phyloP scores from a whole-genome alignment of 2,888 invertebrate species.

The Cylindroiulus punctatus region DNA sequence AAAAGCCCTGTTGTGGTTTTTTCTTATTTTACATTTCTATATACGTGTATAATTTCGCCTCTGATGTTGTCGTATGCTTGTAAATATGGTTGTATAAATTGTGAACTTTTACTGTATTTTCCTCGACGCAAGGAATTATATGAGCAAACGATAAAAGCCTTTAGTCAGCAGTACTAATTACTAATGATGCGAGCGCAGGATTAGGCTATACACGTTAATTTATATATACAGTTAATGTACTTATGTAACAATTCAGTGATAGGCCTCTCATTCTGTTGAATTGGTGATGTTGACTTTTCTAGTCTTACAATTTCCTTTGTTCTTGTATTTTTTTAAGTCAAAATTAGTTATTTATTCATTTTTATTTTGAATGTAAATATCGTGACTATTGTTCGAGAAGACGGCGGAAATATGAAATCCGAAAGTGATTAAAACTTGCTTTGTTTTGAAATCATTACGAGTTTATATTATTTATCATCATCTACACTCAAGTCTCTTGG shows the following conservation, averaged over 20 bases:
- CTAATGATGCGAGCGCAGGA: neutral
- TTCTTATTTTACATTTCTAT: neutral
- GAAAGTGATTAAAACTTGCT: neutral
- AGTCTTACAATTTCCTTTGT: slow-evolving; percentile 16
- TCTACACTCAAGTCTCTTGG: no score
- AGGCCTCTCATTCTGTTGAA: slow-evolving; percentile 24
- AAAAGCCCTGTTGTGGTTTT: neutral
- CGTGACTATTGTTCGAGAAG: neutral
- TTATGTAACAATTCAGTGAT: slow-evolving; percentile 25
- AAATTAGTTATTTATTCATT: slow-evolving; percentile 7
- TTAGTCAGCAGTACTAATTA: neutral
- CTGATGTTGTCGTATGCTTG: neutral
- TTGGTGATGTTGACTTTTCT: slow-evolving; percentile 13
- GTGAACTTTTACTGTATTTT: neutral
- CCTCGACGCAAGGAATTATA: neutral
- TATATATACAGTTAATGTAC: slow-evolving; percentile 1
- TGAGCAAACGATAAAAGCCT: neutral
- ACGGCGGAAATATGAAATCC: neutral
- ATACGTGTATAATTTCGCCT: neutral
- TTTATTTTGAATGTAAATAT: slow-evolving; percentile 15
- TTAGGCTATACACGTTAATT: slow-evolving; percentile 8
- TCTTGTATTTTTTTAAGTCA: slow-evolving; percentile 24
- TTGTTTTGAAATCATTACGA: neutral
- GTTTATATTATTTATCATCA: no score
- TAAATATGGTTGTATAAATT: slow-evolving; percentile 18